Percentiles rank a stretch among this genome's conserved stretches.
phyloP scores from a whole-genome alignment of 2,888 invertebrate genomes.

The Liodrosophila aerea region DNA sequence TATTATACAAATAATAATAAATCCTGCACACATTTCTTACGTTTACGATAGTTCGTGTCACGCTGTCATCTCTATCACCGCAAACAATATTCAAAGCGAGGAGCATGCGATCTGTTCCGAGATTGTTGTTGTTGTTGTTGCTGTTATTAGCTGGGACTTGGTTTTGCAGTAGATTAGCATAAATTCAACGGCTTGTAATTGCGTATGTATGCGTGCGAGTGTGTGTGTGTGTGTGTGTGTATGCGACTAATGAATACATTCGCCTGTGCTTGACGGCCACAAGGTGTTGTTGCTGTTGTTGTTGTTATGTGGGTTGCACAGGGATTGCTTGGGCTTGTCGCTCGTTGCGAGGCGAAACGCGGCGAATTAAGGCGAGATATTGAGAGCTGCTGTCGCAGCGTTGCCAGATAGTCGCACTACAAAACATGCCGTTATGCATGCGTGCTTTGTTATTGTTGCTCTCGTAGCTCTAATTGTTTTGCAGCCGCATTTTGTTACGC shows the following conservation, averaged over 20 bases:
- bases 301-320: constrained; percentile 33
- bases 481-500: constrained; percentile 55
- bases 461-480: constrained; percentile 59
- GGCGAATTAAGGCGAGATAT: constrained; percentile 5
- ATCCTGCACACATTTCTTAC: too few species aligned
- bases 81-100: constrained; percentile 29
- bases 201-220: constrained; percentile 20
- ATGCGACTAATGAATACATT: constrained; percentile 69
- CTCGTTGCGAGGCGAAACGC: constrained; percentile 1
- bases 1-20: too few species aligned
- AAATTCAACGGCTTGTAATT: constrained; percentile 67
- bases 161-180: constrained; percentile 66
- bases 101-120: constrained; percentile 51
- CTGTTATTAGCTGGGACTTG: constrained; percentile 38
- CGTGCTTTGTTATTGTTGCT: constrained; percentile 21
- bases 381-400: constrained; percentile 44
- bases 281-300: constrained; percentile 14
- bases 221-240: constrained; percentile 7
- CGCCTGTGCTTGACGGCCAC: constrained; percentile 43
- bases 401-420: constrained; percentile 48
- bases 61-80: constrained; percentile 21
- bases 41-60: constrained; percentile 35
- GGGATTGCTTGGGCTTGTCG: constrained; percentile 51
- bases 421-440: constrained; percentile 43
- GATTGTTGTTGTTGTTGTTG: constrained; percentile 21